A percentile compares a stretch with the other conserved stretches of the same genome.
phyloP scores from a whole-genome alignment of 2,113 vertebrate species.

The Dasyornis broadbenti region DNA sequence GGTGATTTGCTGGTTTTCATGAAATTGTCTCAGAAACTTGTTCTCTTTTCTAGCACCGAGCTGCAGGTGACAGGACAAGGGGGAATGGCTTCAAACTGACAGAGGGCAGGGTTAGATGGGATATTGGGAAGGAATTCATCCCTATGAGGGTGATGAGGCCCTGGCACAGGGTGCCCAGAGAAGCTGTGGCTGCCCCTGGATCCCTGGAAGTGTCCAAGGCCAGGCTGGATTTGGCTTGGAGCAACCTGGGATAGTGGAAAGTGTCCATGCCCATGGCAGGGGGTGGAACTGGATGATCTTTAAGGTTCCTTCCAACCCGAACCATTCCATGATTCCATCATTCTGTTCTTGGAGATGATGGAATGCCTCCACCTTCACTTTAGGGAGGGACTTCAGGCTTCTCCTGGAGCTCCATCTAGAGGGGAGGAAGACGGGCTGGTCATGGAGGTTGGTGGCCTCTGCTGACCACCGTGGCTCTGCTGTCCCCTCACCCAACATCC shows the following conservation, averaged over 20 bases:
- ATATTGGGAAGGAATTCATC: not conserved
- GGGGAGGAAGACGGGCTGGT: not conserved
- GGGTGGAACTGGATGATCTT: accelerated
- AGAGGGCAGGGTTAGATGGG: not conserved
- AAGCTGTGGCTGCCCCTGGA: not conserved
- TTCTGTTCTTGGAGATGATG: not conserved
- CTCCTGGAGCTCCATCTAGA: conserved; percentile 31
- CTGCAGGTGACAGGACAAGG: not conserved
- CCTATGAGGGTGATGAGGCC: accelerated
- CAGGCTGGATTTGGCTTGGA: accelerated
- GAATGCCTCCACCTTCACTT: accelerated
- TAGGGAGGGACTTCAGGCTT: not conserved
- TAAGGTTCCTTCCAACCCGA: not conserved
- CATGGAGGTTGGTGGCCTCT: not conserved
- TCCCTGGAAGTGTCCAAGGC: not conserved
- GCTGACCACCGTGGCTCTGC: not conserved
- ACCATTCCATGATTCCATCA: not conserved
- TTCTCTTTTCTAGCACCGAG: not conserved
- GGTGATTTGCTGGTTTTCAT: not conserved
- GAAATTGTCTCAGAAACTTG: not conserved
- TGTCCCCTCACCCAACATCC: not conserved
- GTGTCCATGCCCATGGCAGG: not conserved
- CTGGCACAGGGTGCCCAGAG: not conserved
- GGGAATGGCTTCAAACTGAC: not conserved
- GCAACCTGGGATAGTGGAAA: accelerated